Percentiles rank a stretch among this genome's conserved stretches.
phyloP scores from a whole-genome alignment of 2,113 vertebrate genomes.

The Pedionomus torquatus region DNA sequence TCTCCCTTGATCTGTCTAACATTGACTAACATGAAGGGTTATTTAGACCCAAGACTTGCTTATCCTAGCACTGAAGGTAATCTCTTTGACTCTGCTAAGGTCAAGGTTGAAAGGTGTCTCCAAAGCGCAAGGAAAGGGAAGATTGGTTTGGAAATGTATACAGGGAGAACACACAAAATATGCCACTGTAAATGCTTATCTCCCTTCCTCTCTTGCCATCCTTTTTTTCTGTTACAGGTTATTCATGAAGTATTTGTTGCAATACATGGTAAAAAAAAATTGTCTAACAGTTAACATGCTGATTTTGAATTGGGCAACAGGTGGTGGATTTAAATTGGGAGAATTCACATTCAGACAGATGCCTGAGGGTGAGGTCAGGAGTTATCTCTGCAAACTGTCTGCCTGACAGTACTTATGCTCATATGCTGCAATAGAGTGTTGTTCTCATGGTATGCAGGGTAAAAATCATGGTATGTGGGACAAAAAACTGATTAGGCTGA shows the following conservation, averaged over 20 bases:
- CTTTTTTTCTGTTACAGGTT: neutral
- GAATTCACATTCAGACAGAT: neutral
- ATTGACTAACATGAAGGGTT: neutral
- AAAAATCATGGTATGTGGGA: neutral
- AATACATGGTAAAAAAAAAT: neutral
- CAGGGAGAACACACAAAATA: neutral
- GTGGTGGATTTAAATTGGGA: neutral
- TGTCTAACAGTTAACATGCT: neutral
- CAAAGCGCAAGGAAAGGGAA: neutral
- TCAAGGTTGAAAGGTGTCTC: neutral
- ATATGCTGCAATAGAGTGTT: neutral
- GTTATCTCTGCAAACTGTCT: neutral
- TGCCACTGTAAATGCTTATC: neutral
- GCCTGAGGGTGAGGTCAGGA: neutral
- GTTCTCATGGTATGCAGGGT: neutral
- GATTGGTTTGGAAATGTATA: neutral
- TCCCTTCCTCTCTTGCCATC: neutral
- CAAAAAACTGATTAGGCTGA: neutral
- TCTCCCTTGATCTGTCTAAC: neutral
- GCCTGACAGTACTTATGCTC: fast-evolving
- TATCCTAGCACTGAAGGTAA: neutral
- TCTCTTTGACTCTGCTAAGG: neutral
- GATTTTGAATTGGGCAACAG: neutral
- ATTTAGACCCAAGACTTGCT: neutral
- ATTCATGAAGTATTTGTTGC: neutral